A percentile compares a stretch with the other conserved stretches of the same genome.
Conservation (phyloP, 2,113 vertebrate species). For the Pionites leucogaster region DNA sequence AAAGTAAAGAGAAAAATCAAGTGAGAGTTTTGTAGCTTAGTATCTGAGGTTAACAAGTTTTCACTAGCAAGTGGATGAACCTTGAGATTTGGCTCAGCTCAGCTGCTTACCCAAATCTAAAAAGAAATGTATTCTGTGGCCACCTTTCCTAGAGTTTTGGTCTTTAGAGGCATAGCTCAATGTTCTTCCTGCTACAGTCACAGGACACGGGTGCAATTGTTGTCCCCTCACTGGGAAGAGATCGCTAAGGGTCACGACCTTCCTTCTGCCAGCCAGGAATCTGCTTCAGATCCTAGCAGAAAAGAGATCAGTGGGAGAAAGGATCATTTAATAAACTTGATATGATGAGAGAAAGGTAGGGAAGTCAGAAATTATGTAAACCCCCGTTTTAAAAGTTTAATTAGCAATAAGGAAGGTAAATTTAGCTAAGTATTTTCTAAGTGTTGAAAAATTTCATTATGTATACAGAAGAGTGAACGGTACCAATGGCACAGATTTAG, state of each 20-base stretch:
- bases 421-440: not conserved
- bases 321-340: not conserved
- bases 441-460: not conserved
- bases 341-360: not conserved
- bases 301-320: not conserved
- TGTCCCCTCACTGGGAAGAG: not conserved
- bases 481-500: not conserved
- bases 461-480: not conserved
- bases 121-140: not conserved
- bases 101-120: not conserved
- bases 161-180: not conserved
- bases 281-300: not conserved
- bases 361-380: not conserved
- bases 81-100: not conserved
- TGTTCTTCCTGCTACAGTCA: not conserved
- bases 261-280: not conserved
- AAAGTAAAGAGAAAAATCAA: not conserved
- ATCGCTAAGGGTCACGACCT: not conserved
- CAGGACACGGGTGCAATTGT: not conserved
- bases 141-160: not conserved
- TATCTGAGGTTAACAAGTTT: not conserved
- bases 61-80: not conserved
- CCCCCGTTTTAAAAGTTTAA: not conserved
- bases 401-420: not conserved
- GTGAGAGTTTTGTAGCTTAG: not conserved